Evolutionary conservation across 2,888 invertebrate species (phyloP).

Genomic region (Tetragonula carbonaria): DNA sequence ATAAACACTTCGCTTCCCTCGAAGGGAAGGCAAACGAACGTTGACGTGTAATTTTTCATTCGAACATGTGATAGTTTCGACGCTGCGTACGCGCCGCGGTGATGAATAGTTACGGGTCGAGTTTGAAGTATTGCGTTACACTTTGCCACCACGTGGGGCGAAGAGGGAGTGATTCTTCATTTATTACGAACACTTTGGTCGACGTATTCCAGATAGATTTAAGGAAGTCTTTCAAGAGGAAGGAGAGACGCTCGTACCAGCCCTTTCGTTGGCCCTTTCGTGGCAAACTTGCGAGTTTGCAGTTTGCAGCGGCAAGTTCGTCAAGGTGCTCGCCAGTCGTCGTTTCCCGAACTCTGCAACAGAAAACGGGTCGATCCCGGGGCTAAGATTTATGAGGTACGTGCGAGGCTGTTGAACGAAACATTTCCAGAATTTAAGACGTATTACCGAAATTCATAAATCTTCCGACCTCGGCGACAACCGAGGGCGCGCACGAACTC

Average conservation of each 20-base stretch:
- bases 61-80: neutral
- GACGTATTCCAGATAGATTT: constrained; percentile 16
- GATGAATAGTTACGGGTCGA: constrained; percentile 17
- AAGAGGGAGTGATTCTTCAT: constrained; percentile 15
- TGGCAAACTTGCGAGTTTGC: constrained; percentile 15
- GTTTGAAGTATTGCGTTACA: constrained; percentile 15
- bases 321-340: constrained; percentile 30
- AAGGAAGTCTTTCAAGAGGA: neutral
- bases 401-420: constrained; percentile 25
- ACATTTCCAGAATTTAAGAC: constrained; percentile 35
- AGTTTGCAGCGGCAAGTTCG: constrained; percentile 42
- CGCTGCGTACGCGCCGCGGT: neutral
- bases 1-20: neutral
- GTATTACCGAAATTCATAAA: constrained; percentile 48
- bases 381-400: constrained; percentile 56
- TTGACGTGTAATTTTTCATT: constrained; percentile 9
- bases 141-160: neutral
- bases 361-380: constrained; percentile 49
- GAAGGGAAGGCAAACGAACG: neutral
- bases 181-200: constrained; percentile 37
- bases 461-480: constrained; percentile 1
- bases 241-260: neutral
- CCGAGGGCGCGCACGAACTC: neutral
- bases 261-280: neutral
- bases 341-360: constrained; percentile 47